Evolutionary conservation across 2,888 invertebrate species (phyloP), one percentile per base, ranked within the genome.

Genomic region (Adineta ricciae): DNA sequence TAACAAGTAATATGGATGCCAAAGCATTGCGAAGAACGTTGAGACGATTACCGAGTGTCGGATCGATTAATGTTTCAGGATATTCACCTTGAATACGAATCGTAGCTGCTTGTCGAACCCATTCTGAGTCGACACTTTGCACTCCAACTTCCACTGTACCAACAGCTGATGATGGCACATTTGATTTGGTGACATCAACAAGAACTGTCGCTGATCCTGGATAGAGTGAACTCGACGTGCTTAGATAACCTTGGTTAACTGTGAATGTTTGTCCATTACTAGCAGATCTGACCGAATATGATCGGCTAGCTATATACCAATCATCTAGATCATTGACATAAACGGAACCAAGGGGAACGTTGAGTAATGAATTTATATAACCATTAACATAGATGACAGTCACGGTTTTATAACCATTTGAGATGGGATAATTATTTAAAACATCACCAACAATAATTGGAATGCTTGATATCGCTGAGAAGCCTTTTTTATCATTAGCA

Each of bases 301-400:
- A 38, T 38, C 41, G 16, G 9, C 8, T 24, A 38, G 1, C 38
- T 24, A 7, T 32, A 72, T 16, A 38, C 85, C 85, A 85, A 52
- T 85, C 85, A 52, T 85, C 85, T 52, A 83, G 50, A 83, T 85
- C 85, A 32, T 54, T 36, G 19, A 85, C 85, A 73, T 84, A 83
- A n/a, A 85, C 24, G 11, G 83, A 49, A 32, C 85, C 85, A 73
- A 73, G 73, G 21, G 38, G 38, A 38, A 24, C 8, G 24, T 38
- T 73, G 36, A 8, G n/a, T 38, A 73, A 73, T 73, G 73, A 36
- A 73, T 73, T 38, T 4, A 38, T 73, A 24, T 73, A 73, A 38
- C 38, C 73, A 73, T 73, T 73, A 9, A 73, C 24, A 73, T 73
- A 73, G 11, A 73, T 2, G 24, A 41, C 21, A 38, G 9, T 73